Base-by-base conservation (phyloP, 2,888 invertebrate species). In the Macaria notata region DNA sequence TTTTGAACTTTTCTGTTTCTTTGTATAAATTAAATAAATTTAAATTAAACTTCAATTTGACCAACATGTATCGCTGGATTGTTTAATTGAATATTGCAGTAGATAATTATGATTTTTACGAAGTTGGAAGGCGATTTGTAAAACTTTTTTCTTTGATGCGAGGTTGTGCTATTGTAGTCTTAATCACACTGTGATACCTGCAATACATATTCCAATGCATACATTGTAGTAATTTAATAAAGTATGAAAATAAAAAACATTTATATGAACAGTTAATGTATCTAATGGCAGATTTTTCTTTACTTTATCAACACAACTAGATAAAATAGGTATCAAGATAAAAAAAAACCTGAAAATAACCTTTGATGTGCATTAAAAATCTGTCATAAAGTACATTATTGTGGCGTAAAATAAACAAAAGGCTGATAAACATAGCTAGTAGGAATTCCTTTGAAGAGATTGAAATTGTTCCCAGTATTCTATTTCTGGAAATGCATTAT, bases 381-480 rank as follows among this genome's bases (percentile, higher is more conserved):
- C 44, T 46, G 46, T 46, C 46, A 36, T 39, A 31, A 43, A 39
- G 44, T 33, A 36, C 49, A 49, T 55, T 19, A 48, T 31, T 49
- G 52, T 53, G 42, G 33, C 50, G 44, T 44, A 36, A 46, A 46
- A 46, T 45, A 49, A 39, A 53, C 9, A 33, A 41, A 52, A 56
- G 50, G 41, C 49, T 55, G 52, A 59, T 45, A 42, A 36, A 52
- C n/a, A 6, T 56, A 53, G 52, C 39, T 45, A 42, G 45, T 57
- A 57, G 42, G 36, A 9, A 9, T 56, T 41, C 31, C 19, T 46
- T 46, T 31, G 4, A 31, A 36, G 58, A 62, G 53, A 62, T 58
- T 61, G 38, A 46, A 51, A 41, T 51, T 54, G 47, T 47, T 54
- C 41, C 54, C 54, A 54, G 51, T 59, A 54, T 55, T 49, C 29